Base-by-base conservation (phyloP, 2,797 vertebrate species). In the Xiphorhynchus erythropygius region DNA sequence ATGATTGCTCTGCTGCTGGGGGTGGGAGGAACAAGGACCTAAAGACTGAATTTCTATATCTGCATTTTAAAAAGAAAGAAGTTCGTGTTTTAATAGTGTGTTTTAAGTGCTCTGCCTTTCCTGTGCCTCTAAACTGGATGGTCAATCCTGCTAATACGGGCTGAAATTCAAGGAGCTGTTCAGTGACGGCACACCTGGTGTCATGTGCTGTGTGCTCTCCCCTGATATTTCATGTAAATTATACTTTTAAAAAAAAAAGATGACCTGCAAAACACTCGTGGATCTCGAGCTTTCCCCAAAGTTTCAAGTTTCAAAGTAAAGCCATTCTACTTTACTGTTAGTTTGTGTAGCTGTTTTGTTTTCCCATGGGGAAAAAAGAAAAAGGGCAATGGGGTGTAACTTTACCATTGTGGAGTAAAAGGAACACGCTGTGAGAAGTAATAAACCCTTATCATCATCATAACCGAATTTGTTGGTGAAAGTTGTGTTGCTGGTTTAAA, bases 41-140 rank as follows among this genome's bases (percentile, higher is more conserved):
- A 44, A 84, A 92, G 73, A 65, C 76, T 68, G 46, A 74, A 52
- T 87, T 92, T 42, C 33, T 80, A 0, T 47, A 18, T 11, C 35
- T 87, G 17, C 39, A 11, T 87, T 89, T 89, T 75, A 28, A 73
- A 77, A 64, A 42, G 62, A 35, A 46, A 23, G 18, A 75, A 52
- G 33, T 76, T 91, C 30, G 37, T 60, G 64, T 53, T 94, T 68
- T 11, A 57, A 93, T 33, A 15, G 42, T 37, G 22, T 73, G 52
- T 80, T 80, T 93, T 39, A 91, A 93, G 93, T 94, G 94, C 59
- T 95, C 73, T 64, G 37, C 44, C 70, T 97, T 93, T 95, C 77
- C 74, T 95, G 91, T 97, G 96, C 96, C 94, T 96, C 96, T 91
- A 39, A 73, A 76, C 50, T 28, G 44, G 53, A 21, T 42, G 35